Evolutionary conservation across 2,797 vertebrate species (phyloP), one percentile per base, ranked within the genome.

Genomic region (Molossus alvarezi): DNA sequence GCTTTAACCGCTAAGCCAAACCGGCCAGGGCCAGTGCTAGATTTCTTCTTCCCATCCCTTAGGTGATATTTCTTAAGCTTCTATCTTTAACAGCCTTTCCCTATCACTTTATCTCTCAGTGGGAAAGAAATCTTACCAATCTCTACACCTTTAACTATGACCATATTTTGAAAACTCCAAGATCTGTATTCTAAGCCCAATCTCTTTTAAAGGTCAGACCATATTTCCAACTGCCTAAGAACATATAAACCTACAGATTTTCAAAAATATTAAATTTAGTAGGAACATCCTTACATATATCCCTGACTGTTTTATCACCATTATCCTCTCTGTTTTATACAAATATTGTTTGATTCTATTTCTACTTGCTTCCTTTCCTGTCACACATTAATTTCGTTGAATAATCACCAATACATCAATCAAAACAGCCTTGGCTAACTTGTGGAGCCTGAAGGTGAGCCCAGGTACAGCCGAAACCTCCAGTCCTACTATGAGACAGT

Each of bases 81-180:
- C 41, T n/a, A 57, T 62, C 21, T 92, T 67, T 29, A 13, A 92
- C 14, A 29, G 3, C 48, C 14, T 45, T 62, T 17, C 62, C 29
- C 90, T 71, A 53, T 58, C 57, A 69, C 45, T 88, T 73, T 94
- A 37, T 23, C 27, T 67, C 12, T 72, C 33, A 73, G 5, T 58
- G 23, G n/a, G 37, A 95, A 91, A 81, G 37, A 95, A 93, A 84
- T 60, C 15, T 80, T 41, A 88, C 6, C 21, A 90, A 58, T 67
- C 55, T 51, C 67, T 76, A 53, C 21, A 73, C 10, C 33, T 79
- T 87, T 79, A 79, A 23, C 53, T 71, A 45, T 82, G 81, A 73
- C 65, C 80, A 82, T 75, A 71, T 10, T 33, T 45, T 41, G 51
- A 89, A 23, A 86, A 23, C 41, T 77, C 33, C 29, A 71, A 69